Percentiles rank a stretch among this genome's conserved stretches.
Conservation (phyloP, 2,797 vertebrate species). For the Cottoperca gobio region DNA sequence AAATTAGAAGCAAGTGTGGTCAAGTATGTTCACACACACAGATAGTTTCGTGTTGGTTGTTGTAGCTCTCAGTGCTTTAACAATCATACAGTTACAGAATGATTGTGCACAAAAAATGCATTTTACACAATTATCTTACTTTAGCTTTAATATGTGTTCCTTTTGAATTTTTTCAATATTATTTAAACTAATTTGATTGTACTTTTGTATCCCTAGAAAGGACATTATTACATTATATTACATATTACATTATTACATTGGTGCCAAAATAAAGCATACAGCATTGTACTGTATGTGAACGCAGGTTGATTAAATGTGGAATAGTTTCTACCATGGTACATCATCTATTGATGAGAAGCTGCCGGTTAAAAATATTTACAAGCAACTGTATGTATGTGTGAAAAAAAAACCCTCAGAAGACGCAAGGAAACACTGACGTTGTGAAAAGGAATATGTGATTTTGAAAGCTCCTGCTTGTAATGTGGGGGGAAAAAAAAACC, state of each 20-base stretch:
- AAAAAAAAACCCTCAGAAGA: neutral
- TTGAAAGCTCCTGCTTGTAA: conserved; percentile 1
- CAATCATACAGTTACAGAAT: neutral
- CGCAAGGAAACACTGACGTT: neutral
- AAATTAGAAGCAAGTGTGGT: neutral
- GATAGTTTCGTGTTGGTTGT: neutral
- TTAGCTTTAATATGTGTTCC: neutral
- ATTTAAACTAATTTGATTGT: neutral
- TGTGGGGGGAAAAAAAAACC: neutral
- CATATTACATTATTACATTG: too few species aligned
- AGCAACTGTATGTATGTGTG: neutral
- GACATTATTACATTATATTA: too few species aligned
- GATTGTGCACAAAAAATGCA: neutral
- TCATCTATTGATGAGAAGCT: neutral
- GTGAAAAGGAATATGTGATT: conserved; percentile 8
- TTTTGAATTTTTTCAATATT: neutral
- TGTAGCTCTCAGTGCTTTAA: neutral
- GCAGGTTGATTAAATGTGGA: neutral
- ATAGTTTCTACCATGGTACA: neutral
- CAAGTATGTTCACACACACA: neutral
- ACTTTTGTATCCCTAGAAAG: neutral
- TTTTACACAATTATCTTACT: neutral
- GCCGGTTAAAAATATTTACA: neutral
- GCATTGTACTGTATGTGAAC: neutral
- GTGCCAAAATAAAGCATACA: neutral